phyloP scores from a whole-genome alignment of 2,113 vertebrate species.

The Macquaria ambigua region DNA sequence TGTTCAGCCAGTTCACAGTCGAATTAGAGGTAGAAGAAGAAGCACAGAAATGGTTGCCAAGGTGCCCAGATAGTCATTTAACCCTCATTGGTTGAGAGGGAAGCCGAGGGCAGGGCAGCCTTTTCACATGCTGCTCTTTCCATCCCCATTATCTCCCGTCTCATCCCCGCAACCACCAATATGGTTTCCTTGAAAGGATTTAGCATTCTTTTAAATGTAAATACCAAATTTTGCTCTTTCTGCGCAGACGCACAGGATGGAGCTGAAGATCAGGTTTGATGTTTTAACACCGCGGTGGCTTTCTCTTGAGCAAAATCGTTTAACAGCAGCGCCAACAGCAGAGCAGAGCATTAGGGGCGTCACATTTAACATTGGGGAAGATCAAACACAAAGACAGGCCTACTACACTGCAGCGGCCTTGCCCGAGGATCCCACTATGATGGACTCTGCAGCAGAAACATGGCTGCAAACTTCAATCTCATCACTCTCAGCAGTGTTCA shows the following conservation, averaged over 20 bases:
- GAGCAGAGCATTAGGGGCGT: constrained; percentile 37
- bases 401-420: constrained; percentile 36
- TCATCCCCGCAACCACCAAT: constrained; percentile 62
- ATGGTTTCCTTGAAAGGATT: constrained; percentile 59
- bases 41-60: constrained; percentile 78
- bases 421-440: constrained; percentile 35
- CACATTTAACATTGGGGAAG: constrained; percentile 54
- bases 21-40: constrained; percentile 59
- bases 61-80: constrained; percentile 79
- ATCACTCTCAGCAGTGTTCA: constrained; percentile 22
- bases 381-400: constrained; percentile 58
- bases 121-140: constrained; percentile 76
- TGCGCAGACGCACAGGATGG: constrained; percentile 42
- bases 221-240: constrained; percentile 70
- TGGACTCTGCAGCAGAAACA: constrained; percentile 1
- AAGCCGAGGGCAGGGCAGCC: constrained; percentile 66
- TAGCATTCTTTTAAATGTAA: constrained; percentile 72
- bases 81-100: constrained; percentile 75
- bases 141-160: constrained; percentile 72
- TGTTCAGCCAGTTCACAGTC: constrained; percentile 51
- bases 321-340: constrained; percentile 33
- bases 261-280: constrained; percentile 64
- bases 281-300: constrained; percentile 52
- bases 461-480: constrained; percentile 44
- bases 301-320: constrained; percentile 51